Base-by-base conservation (phyloP, 2,888 invertebrate genomes). In the Drosophila barbarae region DNA sequence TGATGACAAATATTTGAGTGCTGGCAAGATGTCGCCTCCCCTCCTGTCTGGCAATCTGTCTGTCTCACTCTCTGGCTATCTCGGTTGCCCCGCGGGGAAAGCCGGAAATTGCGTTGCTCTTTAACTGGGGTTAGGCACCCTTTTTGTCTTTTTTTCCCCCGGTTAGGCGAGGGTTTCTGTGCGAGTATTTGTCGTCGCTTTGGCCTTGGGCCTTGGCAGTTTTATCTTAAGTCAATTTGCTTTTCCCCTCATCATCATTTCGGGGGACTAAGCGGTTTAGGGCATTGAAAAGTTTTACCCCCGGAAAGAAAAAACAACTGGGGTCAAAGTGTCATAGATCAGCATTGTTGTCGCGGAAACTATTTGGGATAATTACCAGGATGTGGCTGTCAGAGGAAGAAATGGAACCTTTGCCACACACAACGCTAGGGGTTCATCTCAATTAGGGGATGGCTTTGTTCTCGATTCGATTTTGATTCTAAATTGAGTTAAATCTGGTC, bases 211-310 rank as follows among this genome's bases (percentile, higher is more conserved):
- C 73, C 57, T 56, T 53, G 49, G 49, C 57, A 57, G 73, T 67
- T 72, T 79, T 79, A 79, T 79, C 84, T 79, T 71, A 69, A 79
- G 84, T 84, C 82, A 84, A 79, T 79, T 84, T 74, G 60, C 44
- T 36, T 32, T 72, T 74, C 46, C 77, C 65, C 64, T 74, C 74
- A 53, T 68, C 77, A 54, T 51, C 46, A 32, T 65, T 52, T 12
- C n/a, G 30, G 61, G 13, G 26, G 52, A 15, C 56, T 63, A 68
- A 77, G 69, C 79, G 66, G 42, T 71, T 76, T 71, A 74, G 56
- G 46, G 59, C 63, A 46, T 63, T 61, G 34, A 55, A 67, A 56
- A 47, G 34, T 65, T 52, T 49, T 51, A 60, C 51, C 18, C 44
- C 38, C 42, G 30, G 10, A 46, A 58, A 26, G 5, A 38, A 42